Base-by-base conservation (phyloP, 2,113 vertebrate genomes). In the Hucho hucho region DNA sequence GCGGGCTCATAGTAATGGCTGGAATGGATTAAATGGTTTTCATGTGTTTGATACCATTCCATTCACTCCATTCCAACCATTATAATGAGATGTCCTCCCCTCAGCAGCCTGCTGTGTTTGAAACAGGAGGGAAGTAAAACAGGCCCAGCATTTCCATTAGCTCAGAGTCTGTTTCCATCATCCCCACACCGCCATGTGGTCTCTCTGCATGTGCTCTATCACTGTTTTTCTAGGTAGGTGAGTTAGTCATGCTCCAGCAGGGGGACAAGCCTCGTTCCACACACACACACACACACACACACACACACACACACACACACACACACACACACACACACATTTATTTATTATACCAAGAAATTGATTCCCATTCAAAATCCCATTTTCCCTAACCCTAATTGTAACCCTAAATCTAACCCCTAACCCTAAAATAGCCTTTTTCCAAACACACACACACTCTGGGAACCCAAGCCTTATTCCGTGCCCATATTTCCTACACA, bases 101-200 rank as follows among this genome's bases (percentile, higher is more conserved):
- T 37, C 37, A 46, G 22, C 77, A 96, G 97, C 94, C 0, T 96
- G 95, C 83, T 98, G 97, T 73, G 96, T 96, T 13, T 16, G 26
- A 14, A 65, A 65, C 64, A 16, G 64, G 16, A 43, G 25, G 64
- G 24, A 29, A 65, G 9, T 43, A 43, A 43, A 65, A 26, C 25
- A 6, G 11, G 4, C 24, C 64, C 16, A 29, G 9, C 37, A 65
- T 25, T 75, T 64, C 32, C 46, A 78, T 83, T 81, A 78, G 69
- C 47, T 25, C 14, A 69, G 69, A 77, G 61, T 24, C 56, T 1
- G 56, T 69, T 82, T 74, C 79, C 83, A 65, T 63, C 78, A 73
- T 79, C 63, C 64, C 4, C 66, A 46, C 25, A 20, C 74, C 80
- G 72, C 77, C 79, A 75, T 75, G 69, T 79, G 81, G 69, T 85